These are phyloP conservation scores for Leucoma salicis DNA, from an alignment of 2,888 invertebrate genomes.

Conservation along the genomic window DNA sequence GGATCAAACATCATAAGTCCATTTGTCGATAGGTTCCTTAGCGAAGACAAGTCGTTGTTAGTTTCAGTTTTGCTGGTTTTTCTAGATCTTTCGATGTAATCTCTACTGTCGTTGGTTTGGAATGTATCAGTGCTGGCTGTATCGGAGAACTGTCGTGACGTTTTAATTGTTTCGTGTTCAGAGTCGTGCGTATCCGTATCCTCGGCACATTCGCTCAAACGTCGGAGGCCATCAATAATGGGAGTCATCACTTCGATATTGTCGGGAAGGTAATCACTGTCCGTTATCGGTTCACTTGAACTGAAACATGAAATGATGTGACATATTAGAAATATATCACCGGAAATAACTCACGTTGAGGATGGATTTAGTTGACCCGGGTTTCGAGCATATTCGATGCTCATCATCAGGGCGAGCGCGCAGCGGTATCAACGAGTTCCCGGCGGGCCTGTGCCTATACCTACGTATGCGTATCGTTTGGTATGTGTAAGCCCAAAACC, in stretches of 20 bases:
- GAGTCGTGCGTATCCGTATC: slow-evolving; percentile 44
- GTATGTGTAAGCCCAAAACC: no score
- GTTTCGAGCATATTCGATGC: no score
- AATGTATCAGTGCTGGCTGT: slow-evolving; percentile 59
- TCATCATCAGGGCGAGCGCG: no score
- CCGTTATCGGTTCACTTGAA: slow-evolving; percentile 67
- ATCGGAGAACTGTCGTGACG: slow-evolving; percentile 39
- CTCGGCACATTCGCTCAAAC: slow-evolving; percentile 51
- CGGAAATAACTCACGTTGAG: no score
- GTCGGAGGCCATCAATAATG: slow-evolving; percentile 68
- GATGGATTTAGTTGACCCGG: no score
- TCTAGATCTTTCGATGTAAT: slow-evolving; percentile 43
- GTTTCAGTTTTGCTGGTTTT: slow-evolving; percentile 65
- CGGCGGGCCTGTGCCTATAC: no score
- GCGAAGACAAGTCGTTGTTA: slow-evolving; percentile 57
- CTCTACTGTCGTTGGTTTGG: slow-evolving; percentile 51
- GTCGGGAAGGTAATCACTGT: slow-evolving; percentile 72
- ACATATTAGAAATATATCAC: no score
- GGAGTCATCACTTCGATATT: slow-evolving; percentile 77
- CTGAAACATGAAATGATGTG: slow-evolving; percentile 48
- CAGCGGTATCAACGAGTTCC: no score
- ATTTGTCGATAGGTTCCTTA: slow-evolving; percentile 72
- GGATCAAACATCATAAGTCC: slow-evolving; percentile 79
- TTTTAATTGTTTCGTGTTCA: slow-evolving; percentile 29
- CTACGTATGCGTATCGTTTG: no score